Base-by-base conservation (phyloP, 2,888 invertebrate species). In the Caenorhabditis zanzibari region DNA sequence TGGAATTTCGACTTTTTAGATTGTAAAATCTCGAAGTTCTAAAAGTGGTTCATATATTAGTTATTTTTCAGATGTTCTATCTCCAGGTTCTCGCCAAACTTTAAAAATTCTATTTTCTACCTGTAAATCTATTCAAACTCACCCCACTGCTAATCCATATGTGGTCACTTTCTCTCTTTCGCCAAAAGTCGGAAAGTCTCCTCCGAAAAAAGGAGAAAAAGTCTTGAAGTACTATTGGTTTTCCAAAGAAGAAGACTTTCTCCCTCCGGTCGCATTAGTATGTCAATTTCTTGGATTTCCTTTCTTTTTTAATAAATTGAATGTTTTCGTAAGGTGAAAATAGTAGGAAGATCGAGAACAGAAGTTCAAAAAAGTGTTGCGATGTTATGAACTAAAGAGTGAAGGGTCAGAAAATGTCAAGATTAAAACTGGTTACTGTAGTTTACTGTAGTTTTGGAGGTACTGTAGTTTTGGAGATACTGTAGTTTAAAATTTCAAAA, bases 231-330 rank as follows among this genome's bases (percentile, higher is more conserved):
- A 52, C 71, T 56, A 68, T 69, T 26, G 47, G 47, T 47, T 47
- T 47, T 61, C 49, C 24, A 49, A 14, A 22, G 19, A 41, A 73
- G n/a, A 56, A 56, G 35, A 71, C 71, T 71, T 71, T 71, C 59
- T 19, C n/a, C 19, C 47, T 3, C 47, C 47, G 16, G 54, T 32
- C 64, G 56, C 56, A 75, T 75, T 75, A 75, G 74, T 75, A 66
- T 66, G 64, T 75, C 74, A 75, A 66, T 66, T 75, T 56, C 56
- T 44, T 74, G 54, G 63, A 74, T 59, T 73, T 26, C 26, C 26
- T 9, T 54, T 26, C 54, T 54, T 54, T 56, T 47, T 66, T 64
- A 28, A 32, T 66, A 24, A 66, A 54, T 54, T 24, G 54, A 54
- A 26, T 26, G 26, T 54, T 24, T 19, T 26, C 14, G 24, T 38